Percentiles rank a stretch among this genome's conserved stretches.
Evolutionary conservation across 2,888 invertebrate species (phyloP).

Genomic region (Coelogynopora nodosa): DNA sequence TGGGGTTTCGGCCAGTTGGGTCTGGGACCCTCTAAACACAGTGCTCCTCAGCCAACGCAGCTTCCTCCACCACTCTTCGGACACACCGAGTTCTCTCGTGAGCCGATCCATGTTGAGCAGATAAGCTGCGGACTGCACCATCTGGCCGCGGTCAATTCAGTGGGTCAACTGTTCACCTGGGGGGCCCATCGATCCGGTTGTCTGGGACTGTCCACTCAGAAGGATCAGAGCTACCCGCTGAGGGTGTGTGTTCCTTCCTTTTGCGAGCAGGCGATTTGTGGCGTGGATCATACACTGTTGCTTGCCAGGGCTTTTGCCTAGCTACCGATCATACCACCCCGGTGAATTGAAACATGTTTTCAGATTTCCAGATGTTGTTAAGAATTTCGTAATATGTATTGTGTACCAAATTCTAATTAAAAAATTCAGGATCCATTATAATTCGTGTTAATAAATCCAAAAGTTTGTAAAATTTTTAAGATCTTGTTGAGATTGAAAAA

Average conservation of each 20-base stretch:
- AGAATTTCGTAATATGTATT: no score
- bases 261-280: slow-evolving; percentile 73
- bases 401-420: no score
- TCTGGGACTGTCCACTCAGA: slow-evolving; percentile 75
- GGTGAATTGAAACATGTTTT: no score
- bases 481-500: no score
- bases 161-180: slow-evolving; percentile 84
- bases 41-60: slow-evolving; percentile 68
- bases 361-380: no score
- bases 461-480: no score
- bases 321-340: background rate
- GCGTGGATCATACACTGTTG: slow-evolving; percentile 68
- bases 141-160: slow-evolving; percentile 72
- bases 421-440: no score
- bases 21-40: slow-evolving; percentile 75
- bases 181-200: slow-evolving; percentile 79
- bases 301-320: slow-evolving; percentile 13
- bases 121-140: slow-evolving; percentile 65
- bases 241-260: slow-evolving; percentile 72
- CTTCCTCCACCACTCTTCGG: slow-evolving; percentile 81
- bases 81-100: slow-evolving; percentile 73
- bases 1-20: slow-evolving; percentile 93
- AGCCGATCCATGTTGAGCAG: slow-evolving; percentile 65
- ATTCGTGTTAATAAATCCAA: no score
- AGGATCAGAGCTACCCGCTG: slow-evolving; percentile 84